These are phyloP conservation scores for Triplophysa dalaica DNA, from an alignment of 2,113 vertebrate genomes.

Conservation along the genomic window DNA sequence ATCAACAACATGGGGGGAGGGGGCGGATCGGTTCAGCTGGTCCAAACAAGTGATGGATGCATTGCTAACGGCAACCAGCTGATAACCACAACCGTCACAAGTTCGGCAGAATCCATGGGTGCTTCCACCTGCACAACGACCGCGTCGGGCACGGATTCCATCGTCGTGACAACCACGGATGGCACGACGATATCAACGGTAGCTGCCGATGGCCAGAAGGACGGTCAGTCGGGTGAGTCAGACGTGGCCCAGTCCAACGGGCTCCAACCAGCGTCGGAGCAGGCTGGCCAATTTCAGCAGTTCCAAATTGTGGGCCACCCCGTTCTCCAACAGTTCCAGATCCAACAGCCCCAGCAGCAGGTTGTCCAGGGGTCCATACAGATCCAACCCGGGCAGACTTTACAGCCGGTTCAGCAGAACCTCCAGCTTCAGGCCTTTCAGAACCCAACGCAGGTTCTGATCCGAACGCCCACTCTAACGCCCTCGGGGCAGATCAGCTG, in stretches of 20 bases:
- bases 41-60: constrained; percentile 85
- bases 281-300: constrained; percentile 86
- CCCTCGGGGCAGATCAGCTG: constrained; percentile 96
- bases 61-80: constrained; percentile 91
- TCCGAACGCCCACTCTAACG: constrained; percentile 93
- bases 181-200: constrained; percentile 79
- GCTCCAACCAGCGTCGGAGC: constrained; percentile 82
- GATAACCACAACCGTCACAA: constrained; percentile 77
- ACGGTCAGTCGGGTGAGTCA: constrained; percentile 72
- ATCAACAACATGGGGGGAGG: constrained; percentile 88
- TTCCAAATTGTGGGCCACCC: constrained; percentile 94
- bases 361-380: constrained; percentile 92
- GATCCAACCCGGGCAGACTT: constrained; percentile 80
- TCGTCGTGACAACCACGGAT: constrained; percentile 77
- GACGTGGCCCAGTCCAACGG: constrained; percentile 91
- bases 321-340: constrained; percentile 92
- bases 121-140: constrained; percentile 73
- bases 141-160: constrained; percentile 44
- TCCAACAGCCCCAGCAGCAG: constrained; percentile 89
- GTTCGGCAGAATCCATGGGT: constrained; percentile 74
- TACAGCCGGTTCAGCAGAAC: constrained; percentile 78
- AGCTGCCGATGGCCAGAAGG: constrained; percentile 68
- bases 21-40: constrained; percentile 83
- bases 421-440: constrained; percentile 88
- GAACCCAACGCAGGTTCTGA: constrained; percentile 94